A percentile compares a stretch with the other conserved stretches of the same genome.
Evolutionary conservation across 1,140 invertebrate species (phyloP).

Genomic region (Heliconius nattereri): DNA sequence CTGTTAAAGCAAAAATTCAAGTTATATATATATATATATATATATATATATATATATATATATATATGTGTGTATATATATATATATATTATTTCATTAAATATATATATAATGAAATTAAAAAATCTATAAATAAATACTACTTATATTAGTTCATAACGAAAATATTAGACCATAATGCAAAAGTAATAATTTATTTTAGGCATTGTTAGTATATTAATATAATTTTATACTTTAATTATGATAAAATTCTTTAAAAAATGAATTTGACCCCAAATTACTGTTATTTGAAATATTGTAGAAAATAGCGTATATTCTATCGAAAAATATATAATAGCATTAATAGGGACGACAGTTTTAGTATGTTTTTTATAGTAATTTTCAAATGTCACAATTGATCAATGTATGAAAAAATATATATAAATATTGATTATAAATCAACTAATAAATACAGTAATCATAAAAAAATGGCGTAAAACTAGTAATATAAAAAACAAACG

Average conservation of each 20-base stretch:
- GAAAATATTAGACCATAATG: neutral
- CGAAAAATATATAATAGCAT: constrained; percentile 13
- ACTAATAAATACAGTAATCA: neutral
- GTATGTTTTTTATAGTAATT: neutral
- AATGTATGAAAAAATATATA: neutral
- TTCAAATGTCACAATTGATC: neutral
- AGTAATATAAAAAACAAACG: neutral
- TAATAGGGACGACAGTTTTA: neutral
- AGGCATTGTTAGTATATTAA: neutral
- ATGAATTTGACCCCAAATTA: neutral
- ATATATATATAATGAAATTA: neutral
- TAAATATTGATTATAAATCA: neutral
- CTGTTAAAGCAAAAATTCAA: neutral
- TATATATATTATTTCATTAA: no score
- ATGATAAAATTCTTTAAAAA: neutral
- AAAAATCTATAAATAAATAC: no score
- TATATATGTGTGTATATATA: no score
- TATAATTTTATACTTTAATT: neutral
- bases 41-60: no score
- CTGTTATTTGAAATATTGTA: neutral
- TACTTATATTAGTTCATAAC: no score
- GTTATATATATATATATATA: no score
- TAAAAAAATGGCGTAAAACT: neutral
- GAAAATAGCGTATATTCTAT: constrained; percentile 14
- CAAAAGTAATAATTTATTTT: neutral